Evolutionary conservation across 2,888 invertebrate species (phyloP), one percentile per base, ranked within the genome.

Genomic region (Blastobasis lacticolella): DNA sequence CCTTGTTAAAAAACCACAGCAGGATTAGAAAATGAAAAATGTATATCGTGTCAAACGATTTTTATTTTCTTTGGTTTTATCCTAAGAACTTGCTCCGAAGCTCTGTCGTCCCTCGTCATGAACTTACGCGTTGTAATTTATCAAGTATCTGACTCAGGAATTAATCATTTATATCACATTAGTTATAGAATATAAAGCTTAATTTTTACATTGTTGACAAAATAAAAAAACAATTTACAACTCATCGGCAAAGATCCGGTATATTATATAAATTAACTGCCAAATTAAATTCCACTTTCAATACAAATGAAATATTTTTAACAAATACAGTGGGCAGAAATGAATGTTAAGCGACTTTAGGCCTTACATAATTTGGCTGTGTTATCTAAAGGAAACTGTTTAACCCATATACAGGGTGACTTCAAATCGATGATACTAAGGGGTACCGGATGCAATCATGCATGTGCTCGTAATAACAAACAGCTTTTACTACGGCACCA

Each of bases 51-150:
- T 74, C 66, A 72, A 71, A 75, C 64, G 67, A 67, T 64, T 80
- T 78, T 23, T 23, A 23, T 78, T 79, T 78, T 78, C 78, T 81
- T 83, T 81, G 81, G 78, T 70, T 79, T 73, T 70, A 76, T 72
- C 59, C 63, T 52, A 54, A 50, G 49, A 48, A 38, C 38, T 40
- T 49, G 37, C 38, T n/a, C 45, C 48, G 42, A 48, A 49, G 40
- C 40, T 7, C 8, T 10, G n/a, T 48, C 9, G n/a, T 42, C 10
- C 10, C 8, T n/a, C 4, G 9, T n/a, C 42, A 42, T n/a, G n/a
- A 7, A 10, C 5, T 10, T 4, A 5, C 42, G 10, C n/a, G 42
- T 6, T 42, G 5, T 4, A 9, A 42, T 8, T 42, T 5, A 9
- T n/a, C 42, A 42, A 42, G 42, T 7, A 6, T 42, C 10, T 42